A percentile compares a stretch with the other conserved stretches of the same genome.
These are phyloP conservation scores for Craniophora ligustri DNA, from an alignment of 2,888 invertebrate species.

Conservation along the genomic window DNA sequence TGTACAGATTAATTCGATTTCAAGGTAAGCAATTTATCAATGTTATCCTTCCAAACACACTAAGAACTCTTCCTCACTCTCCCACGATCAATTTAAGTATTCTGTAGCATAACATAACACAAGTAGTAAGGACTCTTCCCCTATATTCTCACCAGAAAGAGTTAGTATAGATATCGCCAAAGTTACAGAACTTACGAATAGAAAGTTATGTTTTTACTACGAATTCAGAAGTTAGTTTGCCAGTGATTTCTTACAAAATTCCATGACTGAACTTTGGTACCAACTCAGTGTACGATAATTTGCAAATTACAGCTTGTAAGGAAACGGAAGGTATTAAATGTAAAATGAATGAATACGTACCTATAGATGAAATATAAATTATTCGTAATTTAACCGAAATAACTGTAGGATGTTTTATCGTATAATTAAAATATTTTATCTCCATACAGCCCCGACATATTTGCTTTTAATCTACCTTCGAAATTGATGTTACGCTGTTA, in stretches of 20 bases:
- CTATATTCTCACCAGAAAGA: too few relatives aligned
- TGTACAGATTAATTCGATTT: slow-evolving; percentile 31
- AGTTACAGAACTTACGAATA: too few relatives aligned
- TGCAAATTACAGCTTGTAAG: slow-evolving; percentile 20
- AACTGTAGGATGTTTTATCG: slow-evolving; percentile 19
- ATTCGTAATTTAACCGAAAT: slow-evolving; percentile 15
- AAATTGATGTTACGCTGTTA: slow-evolving; percentile 21
- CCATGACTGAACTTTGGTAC: slow-evolving; percentile 61
- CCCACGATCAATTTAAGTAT: too few relatives aligned
- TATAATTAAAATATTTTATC: slow-evolving; percentile 37
- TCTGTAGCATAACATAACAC: too few relatives aligned
- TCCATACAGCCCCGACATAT: slow-evolving; percentile 17
- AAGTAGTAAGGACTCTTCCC: too few relatives aligned
- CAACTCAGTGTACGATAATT: slow-evolving; percentile 36
- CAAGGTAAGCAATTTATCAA: too few relatives aligned
- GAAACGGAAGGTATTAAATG: slow-evolving; percentile 10
- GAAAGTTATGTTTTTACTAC: too few relatives aligned
- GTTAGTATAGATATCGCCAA: too few relatives aligned
- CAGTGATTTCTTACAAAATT: too few relatives aligned
- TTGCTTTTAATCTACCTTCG: slow-evolving; percentile 45
- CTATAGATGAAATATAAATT: slow-evolving; percentile 14
- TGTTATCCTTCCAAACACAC: too few relatives aligned
- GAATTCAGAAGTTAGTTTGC: too few relatives aligned
- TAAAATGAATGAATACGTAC: slow-evolving; percentile 1
- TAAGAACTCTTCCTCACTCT: too few relatives aligned